These are phyloP conservation scores for Nemotelus nigrinus DNA, from an alignment of 2,888 invertebrate genomes.

Conservation along the genomic window DNA sequence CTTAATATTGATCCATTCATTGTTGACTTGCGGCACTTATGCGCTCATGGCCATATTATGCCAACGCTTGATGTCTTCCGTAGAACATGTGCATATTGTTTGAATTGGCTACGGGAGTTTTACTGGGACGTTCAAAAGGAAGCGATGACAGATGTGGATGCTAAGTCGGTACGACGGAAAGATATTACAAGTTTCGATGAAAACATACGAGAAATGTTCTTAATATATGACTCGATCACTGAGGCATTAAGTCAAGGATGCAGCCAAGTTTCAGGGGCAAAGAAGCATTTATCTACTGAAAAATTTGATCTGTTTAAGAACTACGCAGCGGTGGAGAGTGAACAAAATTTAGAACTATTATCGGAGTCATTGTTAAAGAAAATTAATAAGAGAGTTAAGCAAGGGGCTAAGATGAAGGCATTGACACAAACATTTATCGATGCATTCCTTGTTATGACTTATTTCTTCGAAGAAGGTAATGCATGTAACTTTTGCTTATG, in stretches of 20 bases:
- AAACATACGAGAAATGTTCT: constrained; percentile 54
- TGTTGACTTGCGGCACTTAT: constrained; percentile 63
- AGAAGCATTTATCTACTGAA: constrained; percentile 55
- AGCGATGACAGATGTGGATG: constrained; percentile 57
- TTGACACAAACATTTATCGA: constrained; percentile 56
- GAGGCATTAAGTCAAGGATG: constrained; percentile 54
- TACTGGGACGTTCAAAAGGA: constrained; percentile 60
- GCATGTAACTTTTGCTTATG: no score
- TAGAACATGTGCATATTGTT: constrained; percentile 57
- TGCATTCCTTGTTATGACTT: constrained; percentile 58
- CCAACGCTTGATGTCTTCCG: constrained; percentile 60
- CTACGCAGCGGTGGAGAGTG: constrained; percentile 49
- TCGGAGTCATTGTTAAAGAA: constrained; percentile 42
- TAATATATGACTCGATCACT: constrained; percentile 58
- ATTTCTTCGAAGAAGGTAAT: constrained; percentile 57
- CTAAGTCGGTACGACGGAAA: constrained; percentile 56
- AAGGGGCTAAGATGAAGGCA: constrained; percentile 56
- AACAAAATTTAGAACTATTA: constrained; percentile 3
- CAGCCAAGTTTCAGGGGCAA: constrained; percentile 52
- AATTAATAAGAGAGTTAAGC: constrained; percentile 54
- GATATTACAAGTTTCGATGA: constrained; percentile 57
- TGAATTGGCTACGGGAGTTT: constrained; percentile 61
- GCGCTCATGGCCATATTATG: constrained; percentile 62
- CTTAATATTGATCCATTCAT: constrained; percentile 62
- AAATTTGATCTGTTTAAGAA: constrained; percentile 55